These are phyloP conservation scores for Neuroterus valhalla DNA, from an alignment of 1,140 invertebrate genomes.

Conservation along the genomic window DNA sequence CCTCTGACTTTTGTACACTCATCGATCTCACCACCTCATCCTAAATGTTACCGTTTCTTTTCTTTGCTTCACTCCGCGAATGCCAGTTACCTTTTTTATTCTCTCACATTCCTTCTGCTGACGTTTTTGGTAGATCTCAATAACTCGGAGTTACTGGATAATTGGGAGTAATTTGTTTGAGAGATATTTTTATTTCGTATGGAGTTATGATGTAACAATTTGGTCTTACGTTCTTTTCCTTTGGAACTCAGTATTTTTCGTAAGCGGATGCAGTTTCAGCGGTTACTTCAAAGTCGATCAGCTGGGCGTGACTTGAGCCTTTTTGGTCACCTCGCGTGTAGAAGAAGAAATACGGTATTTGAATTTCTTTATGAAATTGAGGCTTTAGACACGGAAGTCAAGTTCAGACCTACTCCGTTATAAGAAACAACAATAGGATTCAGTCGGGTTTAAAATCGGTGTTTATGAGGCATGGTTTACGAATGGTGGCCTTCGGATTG, in stretches of 20 bases:
- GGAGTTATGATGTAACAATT: neutral
- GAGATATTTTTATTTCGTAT: too few relatives aligned
- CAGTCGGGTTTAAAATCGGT: neutral
- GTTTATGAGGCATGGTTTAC: neutral
- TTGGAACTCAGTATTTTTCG: neutral
- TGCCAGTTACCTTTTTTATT: too few relatives aligned
- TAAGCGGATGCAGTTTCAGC: neutral
- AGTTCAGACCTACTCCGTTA: neutral
- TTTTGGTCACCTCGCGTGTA: conserved; percentile 3
- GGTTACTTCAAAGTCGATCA: conserved; percentile 33
- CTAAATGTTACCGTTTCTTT: too few relatives aligned
- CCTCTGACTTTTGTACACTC: too few relatives aligned
- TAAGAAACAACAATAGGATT: neutral
- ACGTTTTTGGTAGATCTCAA: too few relatives aligned
- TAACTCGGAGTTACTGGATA: too few relatives aligned
- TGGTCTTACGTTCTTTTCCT: neutral
- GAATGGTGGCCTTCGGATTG: neutral
- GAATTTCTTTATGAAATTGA: conserved; percentile 20
- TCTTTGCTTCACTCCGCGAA: too few relatives aligned
- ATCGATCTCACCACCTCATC: too few relatives aligned
- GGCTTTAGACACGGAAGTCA: neutral
- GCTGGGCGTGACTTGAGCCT: conserved; percentile 30
- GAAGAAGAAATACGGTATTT: neutral
- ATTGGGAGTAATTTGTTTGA: too few relatives aligned
- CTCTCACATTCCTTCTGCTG: too few relatives aligned